Evolutionary conservation across 2,113 vertebrate genomes (phyloP).

Genomic region (Nicator chloris): DNA sequence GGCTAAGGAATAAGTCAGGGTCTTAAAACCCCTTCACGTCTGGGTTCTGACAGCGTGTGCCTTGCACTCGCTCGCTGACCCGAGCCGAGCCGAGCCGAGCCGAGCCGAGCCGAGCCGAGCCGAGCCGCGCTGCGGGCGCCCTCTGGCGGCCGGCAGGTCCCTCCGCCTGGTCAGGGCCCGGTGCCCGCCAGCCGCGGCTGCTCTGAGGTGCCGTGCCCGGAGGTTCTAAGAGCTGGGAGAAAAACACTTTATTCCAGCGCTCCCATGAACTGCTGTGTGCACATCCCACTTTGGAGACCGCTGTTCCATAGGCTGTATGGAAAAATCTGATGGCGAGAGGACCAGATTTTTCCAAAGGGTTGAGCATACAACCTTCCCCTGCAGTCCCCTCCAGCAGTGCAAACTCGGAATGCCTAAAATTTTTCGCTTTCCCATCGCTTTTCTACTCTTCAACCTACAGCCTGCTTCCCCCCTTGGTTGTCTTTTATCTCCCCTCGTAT

Average conservation of each 20-base stretch:
- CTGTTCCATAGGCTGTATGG: not conserved
- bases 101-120: not conserved
- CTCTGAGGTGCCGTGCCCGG: not conserved
- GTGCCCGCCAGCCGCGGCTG: not conserved
- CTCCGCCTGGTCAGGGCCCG: not conserved
- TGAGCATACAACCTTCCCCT: not conserved
- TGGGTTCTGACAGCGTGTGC: fast-evolving
- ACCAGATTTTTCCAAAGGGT: not conserved
- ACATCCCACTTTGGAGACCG: fast-evolving
- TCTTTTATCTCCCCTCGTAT: fast-evolving
- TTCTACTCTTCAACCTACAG: not conserved
- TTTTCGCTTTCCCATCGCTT: not conserved
- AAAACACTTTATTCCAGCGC: not conserved
- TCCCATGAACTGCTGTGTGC: fast-evolving
- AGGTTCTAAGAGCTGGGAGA: no score
- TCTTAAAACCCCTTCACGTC: not conserved
- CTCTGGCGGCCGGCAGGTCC: not conserved
- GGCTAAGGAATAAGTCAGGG: fast-evolving
- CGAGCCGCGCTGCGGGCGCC: not conserved
- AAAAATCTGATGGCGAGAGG: not conserved
- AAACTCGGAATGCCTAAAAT: not conserved
- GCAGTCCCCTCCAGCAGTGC: no score
- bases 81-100: not conserved
- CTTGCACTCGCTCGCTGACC: fast-evolving
- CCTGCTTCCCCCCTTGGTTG: not conserved